Conservation (phyloP, 2,113 vertebrate genomes). For the Anguilla japonica region DNA sequence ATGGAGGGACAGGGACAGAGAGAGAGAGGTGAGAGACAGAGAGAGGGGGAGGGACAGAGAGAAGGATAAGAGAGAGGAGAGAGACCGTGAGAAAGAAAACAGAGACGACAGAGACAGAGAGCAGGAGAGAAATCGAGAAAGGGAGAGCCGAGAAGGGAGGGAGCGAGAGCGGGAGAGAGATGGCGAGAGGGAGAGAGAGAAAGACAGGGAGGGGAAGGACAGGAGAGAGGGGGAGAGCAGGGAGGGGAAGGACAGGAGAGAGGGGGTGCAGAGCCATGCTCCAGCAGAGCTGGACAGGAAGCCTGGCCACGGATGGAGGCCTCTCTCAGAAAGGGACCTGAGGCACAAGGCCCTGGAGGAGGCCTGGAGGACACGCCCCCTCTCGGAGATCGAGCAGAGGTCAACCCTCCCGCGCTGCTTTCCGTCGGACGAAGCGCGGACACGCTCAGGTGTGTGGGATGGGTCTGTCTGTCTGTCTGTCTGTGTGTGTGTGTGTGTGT, state of each 20-base stretch:
- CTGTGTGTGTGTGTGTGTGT: background rate
- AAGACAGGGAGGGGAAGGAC: background rate
- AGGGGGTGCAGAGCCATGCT: background rate
- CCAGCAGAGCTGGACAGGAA: constrained; percentile 29
- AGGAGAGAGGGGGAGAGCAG: constrained; percentile 15
- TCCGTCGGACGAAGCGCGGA: constrained; percentile 65
- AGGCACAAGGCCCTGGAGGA: constrained; percentile 61
- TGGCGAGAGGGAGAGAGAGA: background rate
- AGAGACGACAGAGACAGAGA: constrained; percentile 32
- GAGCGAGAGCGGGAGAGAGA: background rate
- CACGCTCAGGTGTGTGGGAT: constrained; percentile 59
- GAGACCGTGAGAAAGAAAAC: background rate
- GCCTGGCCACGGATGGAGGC: constrained; percentile 37
- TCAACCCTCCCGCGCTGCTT: constrained; percentile 65
- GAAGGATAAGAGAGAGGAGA: background rate
- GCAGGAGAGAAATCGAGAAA: background rate
- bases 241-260: constrained; percentile 36
- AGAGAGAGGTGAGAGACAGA: constrained; percentile 31
- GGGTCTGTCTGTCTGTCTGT: background rate
- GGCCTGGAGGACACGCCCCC: constrained; percentile 40
- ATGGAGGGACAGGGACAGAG: background rate
- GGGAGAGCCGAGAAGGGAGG: background rate
- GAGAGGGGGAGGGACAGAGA: constrained; percentile 1
- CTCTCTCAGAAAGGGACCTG: constrained; percentile 58
- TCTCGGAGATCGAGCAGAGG: constrained; percentile 68